phyloP scores from a whole-genome alignment of 2,888 invertebrate genomes.

The Dolichopus griseipennis region DNA sequence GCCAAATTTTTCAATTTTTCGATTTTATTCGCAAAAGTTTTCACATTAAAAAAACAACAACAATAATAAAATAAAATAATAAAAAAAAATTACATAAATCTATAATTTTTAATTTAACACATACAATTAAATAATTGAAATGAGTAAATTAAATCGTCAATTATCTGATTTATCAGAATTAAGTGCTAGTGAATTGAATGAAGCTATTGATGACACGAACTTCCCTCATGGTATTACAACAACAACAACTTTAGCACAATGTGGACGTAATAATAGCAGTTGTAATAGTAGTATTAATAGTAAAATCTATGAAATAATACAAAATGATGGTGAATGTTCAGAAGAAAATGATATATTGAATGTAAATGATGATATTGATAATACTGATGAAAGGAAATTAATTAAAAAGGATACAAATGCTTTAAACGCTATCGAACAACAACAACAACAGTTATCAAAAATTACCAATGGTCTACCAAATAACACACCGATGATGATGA shows the following conservation, averaged over 20 bases:
- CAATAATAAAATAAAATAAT: not conserved
- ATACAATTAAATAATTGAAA: not conserved
- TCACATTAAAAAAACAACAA: not conserved
- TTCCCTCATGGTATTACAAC: slow-evolving; percentile 40
- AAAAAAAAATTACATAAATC: too few relatives aligned
- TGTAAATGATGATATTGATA: not conserved
- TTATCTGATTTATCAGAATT: slow-evolving; percentile 34
- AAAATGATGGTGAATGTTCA: not conserved
- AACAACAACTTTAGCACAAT: slow-evolving; percentile 27
- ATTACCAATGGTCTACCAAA: not conserved
- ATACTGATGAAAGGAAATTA: not conserved
- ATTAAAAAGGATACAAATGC: not conserved
- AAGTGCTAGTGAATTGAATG: slow-evolving; percentile 42
- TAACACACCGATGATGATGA: not conserved
- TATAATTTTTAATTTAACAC: too few relatives aligned
- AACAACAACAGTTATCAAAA: not conserved
- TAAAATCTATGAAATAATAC: slow-evolving; percentile 23
- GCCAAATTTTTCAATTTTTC: too few relatives aligned
- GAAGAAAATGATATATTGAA: not conserved
- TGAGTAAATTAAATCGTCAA: slow-evolving; percentile 7
- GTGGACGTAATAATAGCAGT: slow-evolving; percentile 28
- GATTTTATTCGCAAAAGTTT: too few relatives aligned
- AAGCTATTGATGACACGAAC: slow-evolving; percentile 43
- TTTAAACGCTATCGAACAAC: too few relatives aligned
- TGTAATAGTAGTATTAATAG: slow-evolving; percentile 39